These are phyloP conservation scores for Aythya baeri DNA, from an alignment of 2,113 vertebrate genomes.

Conservation along the genomic window DNA sequence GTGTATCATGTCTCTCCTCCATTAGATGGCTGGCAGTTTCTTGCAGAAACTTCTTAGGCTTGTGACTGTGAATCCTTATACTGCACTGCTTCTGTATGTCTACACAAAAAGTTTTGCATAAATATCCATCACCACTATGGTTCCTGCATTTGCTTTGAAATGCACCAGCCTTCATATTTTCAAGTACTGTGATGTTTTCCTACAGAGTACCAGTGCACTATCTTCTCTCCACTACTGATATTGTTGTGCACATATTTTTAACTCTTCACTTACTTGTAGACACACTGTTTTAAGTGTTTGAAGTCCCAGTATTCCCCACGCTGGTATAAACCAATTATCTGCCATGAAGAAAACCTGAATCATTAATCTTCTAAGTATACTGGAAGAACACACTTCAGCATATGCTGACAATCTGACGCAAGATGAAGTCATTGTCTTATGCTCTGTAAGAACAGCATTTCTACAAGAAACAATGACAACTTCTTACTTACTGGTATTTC, in stretches of 20 bases:
- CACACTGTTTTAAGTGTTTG: background rate
- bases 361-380: background rate
- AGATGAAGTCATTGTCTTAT: background rate
- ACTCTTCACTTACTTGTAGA: background rate
- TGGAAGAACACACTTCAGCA: background rate
- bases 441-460: background rate
- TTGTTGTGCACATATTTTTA: background rate
- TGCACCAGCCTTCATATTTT: background rate
- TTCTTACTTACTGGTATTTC: background rate
- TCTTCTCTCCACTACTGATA: background rate
- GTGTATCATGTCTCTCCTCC: background rate
- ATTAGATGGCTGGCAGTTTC: background rate
- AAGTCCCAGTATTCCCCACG: background rate
- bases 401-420: background rate
- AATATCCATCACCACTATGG: background rate
- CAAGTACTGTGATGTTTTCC: background rate
- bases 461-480: background rate
- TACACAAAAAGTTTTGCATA: background rate
- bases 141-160: background rate
- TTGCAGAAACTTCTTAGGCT: background rate
- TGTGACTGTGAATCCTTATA: background rate
- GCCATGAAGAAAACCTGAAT: background rate
- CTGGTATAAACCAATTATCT: background rate
- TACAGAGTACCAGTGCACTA: background rate
- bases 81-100: background rate